Evolutionary conservation across 2,113 vertebrate species (phyloP), one percentile per base, ranked within the genome.

Genomic region (Neotragus pygmaeus): DNA sequence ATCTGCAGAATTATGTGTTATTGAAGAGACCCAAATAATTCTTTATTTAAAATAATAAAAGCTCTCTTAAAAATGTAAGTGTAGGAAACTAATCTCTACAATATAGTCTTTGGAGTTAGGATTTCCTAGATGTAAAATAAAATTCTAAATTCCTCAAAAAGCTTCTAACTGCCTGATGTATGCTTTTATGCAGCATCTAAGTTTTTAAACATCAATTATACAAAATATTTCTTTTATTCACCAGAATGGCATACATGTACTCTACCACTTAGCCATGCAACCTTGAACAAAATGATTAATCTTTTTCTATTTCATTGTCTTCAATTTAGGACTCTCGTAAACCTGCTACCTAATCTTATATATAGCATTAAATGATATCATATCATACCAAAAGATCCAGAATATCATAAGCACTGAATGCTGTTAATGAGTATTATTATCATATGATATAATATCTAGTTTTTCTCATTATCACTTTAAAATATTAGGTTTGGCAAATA

Each of bases 291-390:
- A 17, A 90, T 80, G 16, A 3, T 82, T 86, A 81, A 89, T 78
- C 15, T 43, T 96, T 96, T 90, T 91, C n/a, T 85, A 17, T 23
- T 77, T 82, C 9, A 73, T 23, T 91, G 86, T 70, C 33, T 91
- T 95, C 21, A 81, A 75, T 97, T 93, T 47, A 80, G 64, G 57
- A n/a, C 36, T n/a, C 17, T 49, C 83, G 89, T 86, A 92, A 83
- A 94, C 62, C 30, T 92, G 36, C 5, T 90, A 47, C 6, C 3
- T 64, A 21, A 70, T 43, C 15, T 81, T 33, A 78, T 15, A 62
- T 43, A 33, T 51, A 80, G 2, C 28, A 75, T 91, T 77, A 93
- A 92, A 49, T 91, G 17, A 45, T 77, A 88, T 51, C 45, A 83
- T 39, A 90, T 77, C 73, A 77, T 88, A 80, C 14, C 33, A 47